Base-by-base conservation (phyloP, 2,797 vertebrate genomes). In the Sebastes taczanowskii region DNA sequence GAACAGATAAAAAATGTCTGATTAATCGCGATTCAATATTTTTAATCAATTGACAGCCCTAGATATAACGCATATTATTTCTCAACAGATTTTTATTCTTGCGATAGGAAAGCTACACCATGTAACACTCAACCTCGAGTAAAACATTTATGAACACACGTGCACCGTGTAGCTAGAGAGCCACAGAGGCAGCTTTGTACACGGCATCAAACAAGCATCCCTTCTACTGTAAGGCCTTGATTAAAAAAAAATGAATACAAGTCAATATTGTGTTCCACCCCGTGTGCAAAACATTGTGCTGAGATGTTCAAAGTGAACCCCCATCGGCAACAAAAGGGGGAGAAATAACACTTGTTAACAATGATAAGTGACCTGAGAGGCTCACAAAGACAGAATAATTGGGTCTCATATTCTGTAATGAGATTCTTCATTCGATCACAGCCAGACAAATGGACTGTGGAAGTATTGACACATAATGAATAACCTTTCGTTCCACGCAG, bases 381-480 rank as follows among this genome's bases (percentile, higher is more conserved):
- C 70, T 74, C 74, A 71, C 74, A 46, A 27, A 85, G 64, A 66
- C 80, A n/a, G 9, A 86, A 80, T 81, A 86, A 86, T 81, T 78
- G 82, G 75, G 69, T 77, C 59, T 84, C 80, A 80, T 81, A 71
- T 82, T 74, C 55, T 29, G 71, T 86, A 89, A 91, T 87, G 82
- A 82, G 77, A 89, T 78, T 78, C 81, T 70, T 84, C 64, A 85
- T 82, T 90, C 61, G 56, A 88, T 92, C 88, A 85, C 68, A n/a
- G 82, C 71, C 32, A 72, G 77, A 91, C 81, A 79, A 90, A 90
- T 88, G 73, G 78, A 81, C 13, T 80, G 74, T 65, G 79, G 70
- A 77, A 35, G 74, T 88, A 89, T 84, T 81, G 89, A 89, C 89
- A 89, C 81, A 70, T 74, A 78, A 91, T 81, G 78, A 88, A 92